Evolutionary conservation across 2,797 vertebrate genomes (phyloP), one percentile per base, ranked within the genome.

Genomic region (Ispidina lecontei): DNA sequence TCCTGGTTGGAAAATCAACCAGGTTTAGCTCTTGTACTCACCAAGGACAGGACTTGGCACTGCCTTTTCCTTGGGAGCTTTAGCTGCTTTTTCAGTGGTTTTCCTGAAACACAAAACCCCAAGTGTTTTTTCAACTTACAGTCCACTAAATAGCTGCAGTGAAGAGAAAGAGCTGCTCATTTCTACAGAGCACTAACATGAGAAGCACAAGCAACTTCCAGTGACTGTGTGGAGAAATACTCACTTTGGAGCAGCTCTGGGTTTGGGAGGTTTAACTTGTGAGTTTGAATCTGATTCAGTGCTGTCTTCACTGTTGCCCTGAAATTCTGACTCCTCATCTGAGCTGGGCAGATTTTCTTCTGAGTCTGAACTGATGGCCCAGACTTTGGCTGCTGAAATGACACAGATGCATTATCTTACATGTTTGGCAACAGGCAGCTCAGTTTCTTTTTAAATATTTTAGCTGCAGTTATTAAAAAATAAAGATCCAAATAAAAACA

Each of bases 311-410:
- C 77, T 82, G 47, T 37, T 16, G 9, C 9, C 33, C 25, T 52
- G 91, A 67, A 80, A 81, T 52, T 96, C 74, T 59, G 23, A 9
- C 19, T 91, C 93, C 70, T 85, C 93, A 70, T 95, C 94, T 29
- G 81, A 92, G 78, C 86, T 91, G 55, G 94, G 96, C 63, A 75
- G 31, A 68, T 95, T 77, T 9, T 74, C 55, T 26, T 97, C 95
- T 0, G 98, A 98, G 91, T 97, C 97, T 3, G 96, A 97, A 91
- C 94, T 84, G 71, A 97, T 37, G 74, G 86, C 80, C 84, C 96
- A 97, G 59, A 60, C 82, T 96, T 97, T 98, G 93, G 96, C 98
- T 98, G 82, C 80, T 62, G 88, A 79, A 93, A 86, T 1, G 8
- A 90, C 90, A 91, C 74, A 91, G 86, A 77, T 59, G 56, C 52